Evolutionary conservation across 2,797 vertebrate species (phyloP), one percentile per base, ranked within the genome.

Genomic region (Pteronotus mesoamericanus): DNA sequence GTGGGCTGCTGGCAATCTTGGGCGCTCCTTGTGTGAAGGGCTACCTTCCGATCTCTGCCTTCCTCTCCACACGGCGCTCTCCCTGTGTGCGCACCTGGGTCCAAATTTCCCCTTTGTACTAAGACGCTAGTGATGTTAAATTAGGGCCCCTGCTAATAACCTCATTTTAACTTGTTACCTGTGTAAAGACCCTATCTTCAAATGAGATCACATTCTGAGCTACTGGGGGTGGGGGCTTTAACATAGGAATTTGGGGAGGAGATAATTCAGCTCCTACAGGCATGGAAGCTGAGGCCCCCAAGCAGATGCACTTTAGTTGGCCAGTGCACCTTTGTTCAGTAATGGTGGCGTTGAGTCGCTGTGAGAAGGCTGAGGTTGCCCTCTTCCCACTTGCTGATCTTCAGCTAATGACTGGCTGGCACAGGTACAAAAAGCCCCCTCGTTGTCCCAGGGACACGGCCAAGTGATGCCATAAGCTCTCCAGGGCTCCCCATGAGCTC

Each of bases 391-490:
- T 1, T 19, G 39, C n/a, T 37, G 14, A 68, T 75, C 8, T 10
- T 10, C 22, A 22, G 16, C 12, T 46, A 37, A 34, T 26, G 79
- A 19, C 29, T 19, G 3, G 15, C 15, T 59, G 86, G 55, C 46
- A 15, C 39, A 42, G 29, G 42, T 24, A 19, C 75, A 44, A 16
- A 68, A 59, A 51, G 24, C 74, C 9, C 0, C 6, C 22, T 75
- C 4, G 1, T 42, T 55, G 26, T 42, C 18, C 0, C 3, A 24
- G 0, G 1, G 7, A 34, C 61, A 21, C 21, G 19, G 42, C 69
- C 29, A 2, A 6, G 42, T 16, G 18, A 4, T 29, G 14, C 5
- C 14, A 2, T 7, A 19, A 0, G 18, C 1, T 3, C 4, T 77
- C n/a, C 22, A n/a, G 59, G 53, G 59, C 48, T 59, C 51, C 22